These are phyloP conservation scores for Cheilosia impressa DNA, from an alignment of 2,888 invertebrate species.

Conservation along the genomic window DNA sequence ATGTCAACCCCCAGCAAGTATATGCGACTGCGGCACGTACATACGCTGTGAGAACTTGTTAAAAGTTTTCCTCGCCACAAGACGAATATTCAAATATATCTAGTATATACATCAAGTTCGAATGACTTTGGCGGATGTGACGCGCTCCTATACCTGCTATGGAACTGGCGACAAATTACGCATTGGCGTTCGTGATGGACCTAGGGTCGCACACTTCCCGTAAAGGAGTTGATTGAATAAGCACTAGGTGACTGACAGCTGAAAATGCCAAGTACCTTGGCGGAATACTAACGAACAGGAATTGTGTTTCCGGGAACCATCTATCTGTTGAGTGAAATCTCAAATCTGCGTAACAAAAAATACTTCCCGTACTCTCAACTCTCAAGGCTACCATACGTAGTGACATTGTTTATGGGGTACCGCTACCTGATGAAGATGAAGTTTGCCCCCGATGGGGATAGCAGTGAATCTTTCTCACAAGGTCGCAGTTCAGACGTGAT, in stretches of 20 bases:
- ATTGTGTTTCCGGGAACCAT: constrained; percentile 1
- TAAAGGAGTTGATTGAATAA: constrained; percentile 38
- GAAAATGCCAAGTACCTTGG: constrained; percentile 49
- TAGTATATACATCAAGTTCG: constrained; percentile 31
- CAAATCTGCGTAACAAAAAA: constrained; percentile 22
- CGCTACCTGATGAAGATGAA: too few species aligned
- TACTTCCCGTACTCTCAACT: constrained; percentile 5
- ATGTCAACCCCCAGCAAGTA: constrained; percentile 48
- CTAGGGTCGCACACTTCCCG: constrained; percentile 29
- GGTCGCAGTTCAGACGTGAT: not conserved
- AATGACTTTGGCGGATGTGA: constrained; percentile 38
- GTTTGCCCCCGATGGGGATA: too few species aligned
- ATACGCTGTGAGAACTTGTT: constrained; percentile 66
- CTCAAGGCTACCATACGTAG: too few species aligned
- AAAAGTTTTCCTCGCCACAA: constrained; percentile 57
- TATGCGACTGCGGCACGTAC: constrained; percentile 56
- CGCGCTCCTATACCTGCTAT: constrained; percentile 1
- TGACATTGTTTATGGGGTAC: too few species aligned
- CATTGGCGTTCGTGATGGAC: constrained; percentile 62
- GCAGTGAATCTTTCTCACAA: too few species aligned
- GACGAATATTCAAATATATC: constrained; percentile 62
- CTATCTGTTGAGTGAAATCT: constrained; percentile 32
- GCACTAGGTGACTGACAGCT: constrained; percentile 63
- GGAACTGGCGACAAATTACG: constrained; percentile 56
- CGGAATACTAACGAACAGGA: constrained; percentile 60